Evolutionary conservation across 2,888 invertebrate genomes (phyloP).

Genomic region (Aelia acuminata): DNA sequence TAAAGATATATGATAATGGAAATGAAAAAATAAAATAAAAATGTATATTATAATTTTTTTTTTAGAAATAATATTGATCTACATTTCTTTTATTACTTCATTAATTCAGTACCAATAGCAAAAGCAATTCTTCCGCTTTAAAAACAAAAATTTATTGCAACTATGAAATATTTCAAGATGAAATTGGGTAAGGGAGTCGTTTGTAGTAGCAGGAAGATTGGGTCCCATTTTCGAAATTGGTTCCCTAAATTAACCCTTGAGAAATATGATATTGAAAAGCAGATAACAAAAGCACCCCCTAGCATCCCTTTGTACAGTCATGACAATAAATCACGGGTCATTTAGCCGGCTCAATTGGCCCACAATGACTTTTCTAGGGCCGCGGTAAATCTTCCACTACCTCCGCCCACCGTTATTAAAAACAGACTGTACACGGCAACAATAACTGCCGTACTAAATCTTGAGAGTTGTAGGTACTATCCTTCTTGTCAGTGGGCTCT

Average conservation of each 20-base stretch:
- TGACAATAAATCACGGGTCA: constrained; percentile 40
- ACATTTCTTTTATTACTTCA: too few relatives aligned
- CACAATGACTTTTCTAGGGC: constrained; percentile 22
- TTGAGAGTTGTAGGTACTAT: constrained; percentile 1
- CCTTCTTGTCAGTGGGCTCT: constrained; percentile 1
- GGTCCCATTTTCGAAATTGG: not conserved
- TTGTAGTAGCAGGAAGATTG: not conserved
- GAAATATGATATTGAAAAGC: constrained; percentile 32
- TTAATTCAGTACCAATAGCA: too few relatives aligned
- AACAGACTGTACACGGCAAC: constrained; percentile 48
- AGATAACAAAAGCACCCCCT: constrained; percentile 35
- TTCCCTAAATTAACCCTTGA: constrained; percentile 30
- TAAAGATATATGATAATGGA: too few relatives aligned
- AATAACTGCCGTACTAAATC: constrained; percentile 46
- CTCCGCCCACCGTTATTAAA: constrained; percentile 37
- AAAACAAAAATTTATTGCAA: not conserved
- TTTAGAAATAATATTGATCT: too few relatives aligned
- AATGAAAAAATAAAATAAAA: too few relatives aligned
- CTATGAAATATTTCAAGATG: not conserved
- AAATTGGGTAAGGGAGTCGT: not conserved
- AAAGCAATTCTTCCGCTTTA: too few relatives aligned
- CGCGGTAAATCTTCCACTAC: not conserved
- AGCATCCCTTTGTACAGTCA: constrained; percentile 31
- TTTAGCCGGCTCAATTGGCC: constrained; percentile 41
- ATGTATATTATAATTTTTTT: too few relatives aligned